Conservation (phyloP, 2,797 vertebrate species). For the Muscicapa comitata region DNA sequence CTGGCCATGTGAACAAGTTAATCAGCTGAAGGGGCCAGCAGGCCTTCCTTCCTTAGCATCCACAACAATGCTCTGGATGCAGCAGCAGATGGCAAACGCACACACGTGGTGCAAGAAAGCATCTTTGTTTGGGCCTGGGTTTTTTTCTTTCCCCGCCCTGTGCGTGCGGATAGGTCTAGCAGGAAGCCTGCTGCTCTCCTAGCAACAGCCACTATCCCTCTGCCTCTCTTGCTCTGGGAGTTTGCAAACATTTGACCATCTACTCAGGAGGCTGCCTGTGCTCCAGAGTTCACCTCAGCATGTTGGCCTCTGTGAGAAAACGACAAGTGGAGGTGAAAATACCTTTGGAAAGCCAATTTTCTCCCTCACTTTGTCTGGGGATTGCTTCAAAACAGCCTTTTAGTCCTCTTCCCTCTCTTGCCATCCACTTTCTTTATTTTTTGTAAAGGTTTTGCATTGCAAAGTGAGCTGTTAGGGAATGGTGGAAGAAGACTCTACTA, state of each 20-base stretch:
- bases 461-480: background rate
- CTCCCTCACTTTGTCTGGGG: background rate
- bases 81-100: slow-evolving; percentile 5
- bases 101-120: slow-evolving; percentile 17
- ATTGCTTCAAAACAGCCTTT: background rate
- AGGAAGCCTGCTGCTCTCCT: slow-evolving; percentile 74
- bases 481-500: background rate
- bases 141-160: background rate
- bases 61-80: slow-evolving; percentile 12
- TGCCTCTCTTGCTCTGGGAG: slow-evolving; percentile 26
- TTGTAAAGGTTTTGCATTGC: background rate
- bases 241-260: background rate
- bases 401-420: background rate
- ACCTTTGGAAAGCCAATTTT: background rate
- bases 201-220: slow-evolving; percentile 75
- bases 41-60: slow-evolving; percentile 22
- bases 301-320: background rate
- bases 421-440: background rate
- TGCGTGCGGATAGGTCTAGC: background rate
- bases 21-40: background rate
- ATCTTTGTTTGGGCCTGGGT: slow-evolving; percentile 72
- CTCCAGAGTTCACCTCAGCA: background rate
- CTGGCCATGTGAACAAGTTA: background rate
- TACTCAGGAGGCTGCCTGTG: background rate
- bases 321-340: background rate